phyloP scores from a whole-genome alignment of 2,113 vertebrate genomes.

The Otolemur garnettii region DNA sequence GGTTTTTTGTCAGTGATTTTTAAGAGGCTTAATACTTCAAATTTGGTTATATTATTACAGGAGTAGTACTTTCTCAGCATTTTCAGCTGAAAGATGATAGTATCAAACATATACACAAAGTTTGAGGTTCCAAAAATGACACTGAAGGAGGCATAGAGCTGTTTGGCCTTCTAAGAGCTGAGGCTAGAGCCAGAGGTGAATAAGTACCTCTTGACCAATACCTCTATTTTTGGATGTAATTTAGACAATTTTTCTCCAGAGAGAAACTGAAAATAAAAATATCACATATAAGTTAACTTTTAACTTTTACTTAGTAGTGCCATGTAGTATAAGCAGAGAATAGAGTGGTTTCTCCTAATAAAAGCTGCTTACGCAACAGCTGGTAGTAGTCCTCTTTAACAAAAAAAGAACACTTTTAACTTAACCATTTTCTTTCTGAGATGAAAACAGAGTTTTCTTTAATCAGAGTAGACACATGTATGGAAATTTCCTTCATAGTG shows the following conservation, averaged over 20 bases:
- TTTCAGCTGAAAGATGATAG: background rate
- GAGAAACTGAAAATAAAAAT: background rate
- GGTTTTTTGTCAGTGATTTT: background rate
- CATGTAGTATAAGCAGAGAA: background rate
- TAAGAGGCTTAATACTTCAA: background rate
- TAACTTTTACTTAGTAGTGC: background rate
- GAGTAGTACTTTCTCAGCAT: background rate
- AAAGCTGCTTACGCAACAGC: slow-evolving; percentile 9
- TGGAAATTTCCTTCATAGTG: background rate
- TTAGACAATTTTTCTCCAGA: slow-evolving; percentile 7
- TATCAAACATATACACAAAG: background rate
- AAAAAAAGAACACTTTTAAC: background rate
- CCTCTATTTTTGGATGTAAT: background rate
- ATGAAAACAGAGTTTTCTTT: slow-evolving; percentile 4
- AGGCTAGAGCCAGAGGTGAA: background rate
- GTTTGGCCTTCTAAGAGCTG: background rate
- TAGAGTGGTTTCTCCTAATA: background rate
- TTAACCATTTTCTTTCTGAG: background rate
- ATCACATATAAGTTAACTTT: slow-evolving; percentile 11
- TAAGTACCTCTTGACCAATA: background rate
- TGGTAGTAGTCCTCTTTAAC: background rate
- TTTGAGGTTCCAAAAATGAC: background rate
- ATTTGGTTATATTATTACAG: slow-evolving; percentile 4
- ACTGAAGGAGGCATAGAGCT: background rate
- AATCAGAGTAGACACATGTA: background rate